Conservation (phyloP, 2,888 invertebrate species). For the Heliconius cydno region DNA sequence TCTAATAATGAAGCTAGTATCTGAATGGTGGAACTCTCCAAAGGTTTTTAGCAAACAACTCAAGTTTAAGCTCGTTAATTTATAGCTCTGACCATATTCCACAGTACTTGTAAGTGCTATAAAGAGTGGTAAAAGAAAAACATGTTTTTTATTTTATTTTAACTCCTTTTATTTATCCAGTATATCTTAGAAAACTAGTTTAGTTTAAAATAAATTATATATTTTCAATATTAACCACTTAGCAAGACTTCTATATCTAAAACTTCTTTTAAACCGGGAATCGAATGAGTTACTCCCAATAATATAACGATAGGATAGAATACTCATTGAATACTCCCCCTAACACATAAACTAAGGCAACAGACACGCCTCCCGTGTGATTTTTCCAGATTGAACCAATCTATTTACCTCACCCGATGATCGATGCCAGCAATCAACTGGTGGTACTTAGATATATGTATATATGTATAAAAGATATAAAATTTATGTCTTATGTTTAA, state of each 20-base stretch:
- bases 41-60: too few species aligned
- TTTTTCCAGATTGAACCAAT: constrained; percentile 79
- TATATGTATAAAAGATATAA: not conserved
- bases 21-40: too few species aligned
- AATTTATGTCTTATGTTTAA: not conserved
- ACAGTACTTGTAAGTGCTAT: too few species aligned
- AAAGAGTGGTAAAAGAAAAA: too few species aligned
- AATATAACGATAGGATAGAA: not conserved
- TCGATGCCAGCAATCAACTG: constrained; percentile 44
- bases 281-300: not conserved
- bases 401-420: constrained; percentile 52
- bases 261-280: not conserved
- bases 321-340: constrained; percentile 24
- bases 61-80: too few species aligned
- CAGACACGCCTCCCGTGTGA: constrained; percentile 68
- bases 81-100: too few species aligned
- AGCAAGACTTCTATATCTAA: not conserved
- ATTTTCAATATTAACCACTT: too few species aligned
- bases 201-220: not conserved
- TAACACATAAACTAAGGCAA: constrained; percentile 36
- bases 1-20: too few species aligned
- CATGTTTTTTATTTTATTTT: too few species aligned
- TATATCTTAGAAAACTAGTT: too few species aligned
- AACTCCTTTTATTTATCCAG: too few species aligned
- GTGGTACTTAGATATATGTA: constrained; percentile 5